Conservation (phyloP, 2,797 vertebrate species). For the Hippopotamyrus pictus region DNA sequence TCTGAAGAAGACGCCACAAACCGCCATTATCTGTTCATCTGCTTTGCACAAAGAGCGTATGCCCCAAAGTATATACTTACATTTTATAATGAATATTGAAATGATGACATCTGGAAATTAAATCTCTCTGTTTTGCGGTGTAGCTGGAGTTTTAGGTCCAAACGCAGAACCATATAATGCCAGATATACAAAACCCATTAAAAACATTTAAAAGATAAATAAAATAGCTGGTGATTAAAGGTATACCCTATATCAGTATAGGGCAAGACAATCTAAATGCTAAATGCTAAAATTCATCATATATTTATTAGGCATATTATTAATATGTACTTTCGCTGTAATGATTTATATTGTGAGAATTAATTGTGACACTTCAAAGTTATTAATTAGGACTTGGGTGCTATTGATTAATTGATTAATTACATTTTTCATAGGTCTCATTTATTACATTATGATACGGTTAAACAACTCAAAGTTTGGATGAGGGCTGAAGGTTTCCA, state of each 20-base stretch:
- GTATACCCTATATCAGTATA: background rate
- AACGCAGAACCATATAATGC: constrained; percentile 52
- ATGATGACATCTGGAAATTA: background rate
- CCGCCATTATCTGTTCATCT: background rate
- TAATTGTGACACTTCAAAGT: constrained; percentile 56
- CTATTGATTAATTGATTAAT: constrained; percentile 75
- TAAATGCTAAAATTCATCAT: constrained; percentile 24
- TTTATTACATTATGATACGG: constrained; percentile 66
- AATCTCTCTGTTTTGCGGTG: background rate
- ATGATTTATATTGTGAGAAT: constrained; percentile 64
- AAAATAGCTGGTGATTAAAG: background rate
- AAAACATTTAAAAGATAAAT: background rate
- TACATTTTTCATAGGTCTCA: constrained; percentile 62
- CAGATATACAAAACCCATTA: constrained; percentile 76
- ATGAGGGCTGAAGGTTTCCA: background rate
- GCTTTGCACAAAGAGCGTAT: background rate
- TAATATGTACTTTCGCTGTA: constrained; percentile 30
- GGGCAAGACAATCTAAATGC: background rate
- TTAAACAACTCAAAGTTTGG: constrained; percentile 18
- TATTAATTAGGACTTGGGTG: constrained; percentile 57
- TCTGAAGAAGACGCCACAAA: background rate
- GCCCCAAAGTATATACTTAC: background rate
- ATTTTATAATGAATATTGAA: background rate
- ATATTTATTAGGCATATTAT: constrained; percentile 56
- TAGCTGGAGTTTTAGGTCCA: constrained; percentile 15